Conservation (phyloP, 2,888 invertebrate species). For the Tolmerus cingulatus region DNA sequence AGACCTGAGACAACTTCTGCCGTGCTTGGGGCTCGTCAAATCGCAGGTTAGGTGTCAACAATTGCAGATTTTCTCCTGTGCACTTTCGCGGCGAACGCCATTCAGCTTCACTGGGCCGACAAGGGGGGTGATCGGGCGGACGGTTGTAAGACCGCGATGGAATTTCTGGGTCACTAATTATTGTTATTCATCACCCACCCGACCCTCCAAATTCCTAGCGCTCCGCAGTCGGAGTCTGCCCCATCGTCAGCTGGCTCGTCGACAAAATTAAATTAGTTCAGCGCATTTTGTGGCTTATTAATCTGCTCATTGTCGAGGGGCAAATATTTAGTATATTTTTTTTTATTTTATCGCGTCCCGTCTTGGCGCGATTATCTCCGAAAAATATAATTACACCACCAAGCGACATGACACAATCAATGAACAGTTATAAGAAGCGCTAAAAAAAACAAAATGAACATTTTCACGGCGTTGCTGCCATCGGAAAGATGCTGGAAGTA, state of each 20-base stretch:
- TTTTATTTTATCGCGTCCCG: neutral
- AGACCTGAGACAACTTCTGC: neutral
- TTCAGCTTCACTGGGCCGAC: neutral
- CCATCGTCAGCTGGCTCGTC: neutral
- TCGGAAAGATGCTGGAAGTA: neutral
- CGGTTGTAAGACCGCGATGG: neutral
- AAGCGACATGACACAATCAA: neutral
- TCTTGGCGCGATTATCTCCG: neutral
- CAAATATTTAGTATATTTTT: neutral
- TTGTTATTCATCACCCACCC: constrained; percentile 1
- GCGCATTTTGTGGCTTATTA: neutral
- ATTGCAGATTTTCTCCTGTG: neutral
- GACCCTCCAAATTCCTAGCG: neutral
- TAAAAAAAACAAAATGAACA: neutral
- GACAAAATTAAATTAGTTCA: neutral
- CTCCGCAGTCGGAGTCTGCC: neutral
- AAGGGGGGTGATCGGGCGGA: no score
- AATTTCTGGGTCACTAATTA: constrained; percentile 31
- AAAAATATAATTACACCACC: neutral
- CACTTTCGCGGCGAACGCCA: neutral
- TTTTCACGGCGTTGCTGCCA: neutral
- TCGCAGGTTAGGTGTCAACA: neutral
- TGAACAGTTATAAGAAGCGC: neutral
- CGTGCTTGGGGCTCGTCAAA: neutral
- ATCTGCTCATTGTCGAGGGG: neutral